Evolutionary conservation across 37 sponge, comb jelly and placozoan genomes (phyloP), one percentile per base, ranked within the genome.

Genomic region (Geodia barretti): DNA sequence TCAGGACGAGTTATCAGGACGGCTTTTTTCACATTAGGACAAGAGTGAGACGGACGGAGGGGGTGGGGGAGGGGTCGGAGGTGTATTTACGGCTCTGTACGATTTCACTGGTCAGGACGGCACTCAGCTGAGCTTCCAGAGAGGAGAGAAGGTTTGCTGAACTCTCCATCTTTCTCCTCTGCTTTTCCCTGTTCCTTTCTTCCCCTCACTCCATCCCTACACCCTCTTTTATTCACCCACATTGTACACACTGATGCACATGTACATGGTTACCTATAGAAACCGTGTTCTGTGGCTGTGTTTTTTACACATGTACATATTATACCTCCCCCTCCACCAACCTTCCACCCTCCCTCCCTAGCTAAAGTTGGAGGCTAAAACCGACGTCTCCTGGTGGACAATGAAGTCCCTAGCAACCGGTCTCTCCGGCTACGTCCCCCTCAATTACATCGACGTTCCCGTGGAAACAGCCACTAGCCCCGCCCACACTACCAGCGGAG

Each of bases 371-470:
- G 70, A 79, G 1, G 71, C 79, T 54, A 79, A 69, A 64, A 73
- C 74, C 32, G 80, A 65, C n/a, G 62, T 77, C 28, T 76, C 79
- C 19, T 89, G 90, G 90, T 84, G 79, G 79, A 75, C 70, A 9
- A 80, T 89, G 90, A 65, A 54, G 77, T 69, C 62, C 66, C 0
- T 29, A 20, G 34, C 59, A 4, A n/a, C n/a, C n/a, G 85, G 81
- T 7, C n/a, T 65, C 40, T 24, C 19, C 24, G 90, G 90, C 28
- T 63, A 84, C 7, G 81, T 89, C 11, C 90, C 90, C 21, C 70
- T 76, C 34, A 69, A 79, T 40, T 89, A 84, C 62, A 76, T 89
- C 7, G 81, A 89, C 8, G 66, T 78, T 29, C 39, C n/a, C n/a
- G n/a, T n/a, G n/a, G n/a, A n/a, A 5, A 4, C 75, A n/a, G 5